Base-by-base conservation (phyloP, 2,113 vertebrate species). In the Rhinichthys klamathensis region DNA sequence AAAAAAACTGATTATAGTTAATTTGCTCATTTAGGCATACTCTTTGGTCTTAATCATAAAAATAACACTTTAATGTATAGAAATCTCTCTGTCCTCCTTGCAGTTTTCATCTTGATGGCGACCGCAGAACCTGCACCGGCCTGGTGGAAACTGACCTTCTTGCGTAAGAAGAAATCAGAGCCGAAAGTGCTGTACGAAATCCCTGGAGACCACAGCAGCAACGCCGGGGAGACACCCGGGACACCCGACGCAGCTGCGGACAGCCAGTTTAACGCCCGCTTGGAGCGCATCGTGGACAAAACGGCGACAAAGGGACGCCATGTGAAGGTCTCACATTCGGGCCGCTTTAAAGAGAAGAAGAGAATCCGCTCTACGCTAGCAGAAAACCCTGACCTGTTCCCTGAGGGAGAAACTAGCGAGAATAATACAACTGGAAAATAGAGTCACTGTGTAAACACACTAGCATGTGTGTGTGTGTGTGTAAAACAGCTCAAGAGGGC, bases 331-430 rank as follows among this genome's bases (percentile, higher is more conserved):
- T 98, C 97, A 73, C 92, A 98, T 91, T 98, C 97, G 0, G 97
- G 97, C 0, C 95, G 97, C 51, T 98, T 97, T 87, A 98, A 97
- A 87, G 97, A 98, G 92, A 97, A 98, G 93, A 98, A 97, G 74
- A 97, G 95, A 88, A 95, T 97, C 3, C 87, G 97, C 10, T 89
- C 94, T 1, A 95, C 94, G 0, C 89, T 98, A 89, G 92, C 92
- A 0, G 97, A 97, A 87, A 96, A 96, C 38, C 95, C 96, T 13
- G 93, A 90, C 69, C 92, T 97, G 51, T 96, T 96, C 9, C 88
- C 90, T 0, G 90, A 92, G 3, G 82, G 88, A 3, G 35, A 86
- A 8, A 30, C 25, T 21, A 85, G 90, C 30, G 89, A 90, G 46
- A 92, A 89, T 75, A 89, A 89, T 32, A 85, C 30, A 76, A 83